phyloP scores from a whole-genome alignment of 2,113 vertebrate species.

The Cyphomyrus discorhynchus region DNA sequence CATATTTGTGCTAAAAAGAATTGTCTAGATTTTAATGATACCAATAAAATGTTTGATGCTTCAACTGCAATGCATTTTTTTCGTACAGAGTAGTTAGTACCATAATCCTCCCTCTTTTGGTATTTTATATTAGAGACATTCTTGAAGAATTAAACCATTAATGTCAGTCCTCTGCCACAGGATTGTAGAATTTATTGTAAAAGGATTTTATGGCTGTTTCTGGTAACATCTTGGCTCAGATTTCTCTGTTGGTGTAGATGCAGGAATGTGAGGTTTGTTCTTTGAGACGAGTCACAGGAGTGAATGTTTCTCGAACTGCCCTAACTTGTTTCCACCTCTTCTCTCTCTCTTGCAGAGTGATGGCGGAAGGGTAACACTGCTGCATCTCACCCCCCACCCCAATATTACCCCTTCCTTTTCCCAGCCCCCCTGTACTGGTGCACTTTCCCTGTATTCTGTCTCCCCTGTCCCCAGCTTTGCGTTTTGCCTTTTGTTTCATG shows the following conservation, averaged over 20 bases:
- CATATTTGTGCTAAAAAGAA: background rate
- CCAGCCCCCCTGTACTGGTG: slow-evolving; percentile 8
- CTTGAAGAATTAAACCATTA: background rate
- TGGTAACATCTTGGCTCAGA: background rate
- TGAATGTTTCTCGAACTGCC: background rate
- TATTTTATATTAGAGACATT: background rate
- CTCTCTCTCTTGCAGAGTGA: slow-evolving; percentile 50
- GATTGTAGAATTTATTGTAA: background rate
- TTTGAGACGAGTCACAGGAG: background rate
- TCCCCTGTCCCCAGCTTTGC: background rate
- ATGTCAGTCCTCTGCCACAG: background rate
- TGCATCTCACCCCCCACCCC: slow-evolving; percentile 29
- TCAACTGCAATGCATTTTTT: background rate
- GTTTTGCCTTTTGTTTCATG: background rate
- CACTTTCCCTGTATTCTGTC: background rate
- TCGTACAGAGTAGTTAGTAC: background rate
- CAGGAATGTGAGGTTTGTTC: background rate
- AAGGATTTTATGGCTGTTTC: background rate
- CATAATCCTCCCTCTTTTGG: background rate
- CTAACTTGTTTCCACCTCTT: background rate
- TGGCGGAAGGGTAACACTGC: slow-evolving; percentile 46
- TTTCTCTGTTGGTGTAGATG: background rate
- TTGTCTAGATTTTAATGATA: background rate
- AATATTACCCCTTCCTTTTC: slow-evolving; percentile 23
- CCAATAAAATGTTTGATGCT: background rate